Percentiles rank a stretch among this genome's conserved stretches.
phyloP scores from a whole-genome alignment of 2,113 vertebrate species.

The Natator depressus region DNA sequence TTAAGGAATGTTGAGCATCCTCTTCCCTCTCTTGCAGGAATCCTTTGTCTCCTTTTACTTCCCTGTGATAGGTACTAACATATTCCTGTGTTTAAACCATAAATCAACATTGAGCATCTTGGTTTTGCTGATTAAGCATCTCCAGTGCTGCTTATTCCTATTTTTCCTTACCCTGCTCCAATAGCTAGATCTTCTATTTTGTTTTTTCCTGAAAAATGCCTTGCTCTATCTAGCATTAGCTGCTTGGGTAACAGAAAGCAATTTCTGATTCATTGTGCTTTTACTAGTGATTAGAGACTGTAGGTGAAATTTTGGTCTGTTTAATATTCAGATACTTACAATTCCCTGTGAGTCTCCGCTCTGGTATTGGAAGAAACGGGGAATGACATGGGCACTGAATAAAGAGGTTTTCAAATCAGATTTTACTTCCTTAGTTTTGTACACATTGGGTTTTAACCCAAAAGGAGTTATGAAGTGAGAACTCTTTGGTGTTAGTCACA shows the following conservation, averaged over 20 bases:
- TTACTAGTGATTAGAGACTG: not conserved
- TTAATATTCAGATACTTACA: not conserved
- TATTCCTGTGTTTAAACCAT: not conserved
- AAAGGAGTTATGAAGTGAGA: not conserved
- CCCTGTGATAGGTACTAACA: not conserved
- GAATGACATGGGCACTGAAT: not conserved
- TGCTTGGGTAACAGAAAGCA: not conserved
- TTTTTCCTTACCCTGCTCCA: not conserved
- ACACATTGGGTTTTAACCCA: not conserved
- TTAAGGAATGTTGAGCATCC: not conserved
- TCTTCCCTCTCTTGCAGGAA: not conserved
- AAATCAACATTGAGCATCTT: not conserved
- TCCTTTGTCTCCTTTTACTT: not conserved
- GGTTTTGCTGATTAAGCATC: not conserved
- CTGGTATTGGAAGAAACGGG: not conserved
- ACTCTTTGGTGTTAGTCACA: not conserved
- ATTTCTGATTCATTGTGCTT: not conserved
- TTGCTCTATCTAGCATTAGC: not conserved
- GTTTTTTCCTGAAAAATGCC: not conserved
- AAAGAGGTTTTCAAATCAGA: not conserved
- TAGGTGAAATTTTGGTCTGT: not conserved
- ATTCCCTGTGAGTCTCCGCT: not conserved
- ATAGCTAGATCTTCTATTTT: not conserved
- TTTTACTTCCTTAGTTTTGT: not conserved
- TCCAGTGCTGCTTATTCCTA: not conserved